Evolutionary conservation across 2,797 vertebrate genomes (phyloP), one percentile per base, ranked within the genome.

Genomic region (Enteromius fasciolatus): DNA sequence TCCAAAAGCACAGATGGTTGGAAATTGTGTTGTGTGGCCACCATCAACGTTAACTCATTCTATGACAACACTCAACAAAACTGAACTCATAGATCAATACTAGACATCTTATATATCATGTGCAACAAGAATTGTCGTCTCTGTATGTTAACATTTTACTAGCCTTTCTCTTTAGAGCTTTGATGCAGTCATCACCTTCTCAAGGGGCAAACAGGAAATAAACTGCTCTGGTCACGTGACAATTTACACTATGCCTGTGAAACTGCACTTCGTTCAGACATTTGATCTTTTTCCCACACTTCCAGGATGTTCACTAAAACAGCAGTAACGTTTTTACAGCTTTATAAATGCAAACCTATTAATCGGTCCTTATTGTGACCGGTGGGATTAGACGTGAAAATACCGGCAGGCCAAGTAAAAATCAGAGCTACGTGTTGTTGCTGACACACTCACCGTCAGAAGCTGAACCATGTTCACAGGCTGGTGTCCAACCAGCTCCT

Each of bases 401-500:
- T 23, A 17, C 2, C 2, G 9, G 18, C 61, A 33, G 15, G 7
- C 8, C 7, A 18, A 9, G 28, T 18, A 64, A 14, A 68, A 23
- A 68, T 7, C 36, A 15, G 3, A 15, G 23, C n/a, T 4, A 39
- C 3, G 0, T 46, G n/a, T 15, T 0, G n/a, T 10, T 11, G 17
- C 18, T 0, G 23, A 17, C 15, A 44, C n/a, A 83, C 95, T 95
- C 90, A 99, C 98, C 57, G 96, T 98, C 39, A 99, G 94, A 52
- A 99, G 94, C 90, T 99, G 98, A 83, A 98, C 96, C 97, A 99
- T 99, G 79, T 98, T 97, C 85, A 98, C 97, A 0, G 97, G 95
- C 88, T 96, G 93, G 84, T 96, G 95, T 0, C 93, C 88, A 61
- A 79, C 85, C 73, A 94, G 93, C 1, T 97, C 95, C 87, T 97